Percentiles rank a stretch among this genome's conserved stretches.
Evolutionary conservation across 2,888 invertebrate species (phyloP).

Genomic region (Lasioglossum malachurum): DNA sequence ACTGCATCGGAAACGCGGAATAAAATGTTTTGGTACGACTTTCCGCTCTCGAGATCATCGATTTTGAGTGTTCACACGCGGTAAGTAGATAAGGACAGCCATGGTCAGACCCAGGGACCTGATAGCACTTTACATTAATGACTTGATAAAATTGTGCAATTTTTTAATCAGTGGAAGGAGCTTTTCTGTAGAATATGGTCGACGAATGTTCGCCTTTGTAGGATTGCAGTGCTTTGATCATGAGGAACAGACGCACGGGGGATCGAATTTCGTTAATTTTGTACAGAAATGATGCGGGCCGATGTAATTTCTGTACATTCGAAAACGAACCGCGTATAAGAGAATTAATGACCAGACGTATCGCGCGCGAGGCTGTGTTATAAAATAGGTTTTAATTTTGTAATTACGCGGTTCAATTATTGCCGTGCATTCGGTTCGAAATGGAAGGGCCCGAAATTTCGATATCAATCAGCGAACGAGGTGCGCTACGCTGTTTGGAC

Average conservation of each 20-base stretch:
- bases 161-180: not conserved
- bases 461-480: conserved; percentile 6
- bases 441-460: conserved; percentile 2
- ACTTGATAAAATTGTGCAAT: not conserved
- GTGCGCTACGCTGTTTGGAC: not conserved
- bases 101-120: not conserved
- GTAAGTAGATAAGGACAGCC: not conserved
- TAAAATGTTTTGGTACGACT: not conserved
- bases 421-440: not conserved
- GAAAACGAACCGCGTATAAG: not conserved
- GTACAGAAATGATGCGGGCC: not conserved
- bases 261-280: not conserved
- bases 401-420: conserved; percentile 50
- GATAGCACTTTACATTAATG: not conserved
- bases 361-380: conserved; percentile 1
- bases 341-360: conserved; percentile 21
- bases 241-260: not conserved
- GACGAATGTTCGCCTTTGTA: not conserved
- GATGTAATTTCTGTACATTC: not conserved
- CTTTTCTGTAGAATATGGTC: not conserved
- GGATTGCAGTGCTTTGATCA: not conserved
- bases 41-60: not conserved
- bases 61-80: not conserved
- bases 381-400: conserved; percentile 40
- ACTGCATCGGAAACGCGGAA: not conserved